Evolutionary conservation across 2,797 vertebrate genomes (phyloP).

Genomic region (Thripadectes ignobilis): DNA sequence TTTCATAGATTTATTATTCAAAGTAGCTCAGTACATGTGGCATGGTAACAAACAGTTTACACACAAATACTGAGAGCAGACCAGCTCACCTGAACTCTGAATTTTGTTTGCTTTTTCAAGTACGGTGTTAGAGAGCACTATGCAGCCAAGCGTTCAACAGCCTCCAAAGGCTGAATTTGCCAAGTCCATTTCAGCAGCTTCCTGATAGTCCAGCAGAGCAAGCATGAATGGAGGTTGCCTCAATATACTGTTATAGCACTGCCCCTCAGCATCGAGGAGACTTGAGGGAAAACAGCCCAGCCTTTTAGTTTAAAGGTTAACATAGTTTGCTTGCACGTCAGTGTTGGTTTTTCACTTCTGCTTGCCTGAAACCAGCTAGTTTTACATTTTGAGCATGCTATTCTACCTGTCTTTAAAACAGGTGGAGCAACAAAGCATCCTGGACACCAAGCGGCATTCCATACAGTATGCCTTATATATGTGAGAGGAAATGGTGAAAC

Average conservation of each 20-base stretch:
- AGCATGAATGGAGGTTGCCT: background rate
- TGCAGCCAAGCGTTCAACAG: background rate
- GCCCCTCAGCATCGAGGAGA: background rate
- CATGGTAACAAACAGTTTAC: background rate
- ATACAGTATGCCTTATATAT: background rate
- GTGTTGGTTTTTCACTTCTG: background rate
- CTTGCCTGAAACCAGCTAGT: background rate
- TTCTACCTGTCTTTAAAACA: background rate
- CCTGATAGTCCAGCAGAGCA: background rate
- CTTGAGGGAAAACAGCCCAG: background rate
- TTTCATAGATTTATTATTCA: conserved; percentile 4
- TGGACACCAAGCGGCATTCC: background rate
- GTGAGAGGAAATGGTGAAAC: background rate
- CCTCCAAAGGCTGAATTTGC: background rate
- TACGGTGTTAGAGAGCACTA: background rate
- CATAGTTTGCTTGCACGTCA: background rate
- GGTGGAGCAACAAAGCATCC: background rate
- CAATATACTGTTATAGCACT: background rate
- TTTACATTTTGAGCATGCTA: background rate
- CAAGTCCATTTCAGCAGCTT: background rate
- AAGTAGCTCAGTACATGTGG: background rate
- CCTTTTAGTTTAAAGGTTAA: background rate
- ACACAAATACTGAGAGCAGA: background rate
- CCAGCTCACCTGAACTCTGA: background rate
- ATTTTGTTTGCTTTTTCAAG: background rate